phyloP scores from a whole-genome alignment of 2,797 vertebrate species.

The Macroramphosus scolopax region DNA sequence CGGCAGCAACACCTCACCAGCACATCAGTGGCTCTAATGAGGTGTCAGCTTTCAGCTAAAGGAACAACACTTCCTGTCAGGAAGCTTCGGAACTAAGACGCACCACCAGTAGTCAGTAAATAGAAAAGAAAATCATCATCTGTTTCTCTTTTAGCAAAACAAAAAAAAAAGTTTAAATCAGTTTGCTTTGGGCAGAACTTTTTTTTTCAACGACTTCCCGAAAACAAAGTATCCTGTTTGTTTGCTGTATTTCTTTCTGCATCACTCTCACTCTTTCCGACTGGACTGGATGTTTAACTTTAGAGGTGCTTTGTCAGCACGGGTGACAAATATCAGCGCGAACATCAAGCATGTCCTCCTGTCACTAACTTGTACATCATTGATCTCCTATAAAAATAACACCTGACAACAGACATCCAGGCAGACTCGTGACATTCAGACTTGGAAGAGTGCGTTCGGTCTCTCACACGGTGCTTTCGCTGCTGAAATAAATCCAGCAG shows the following conservation, averaged over 20 bases:
- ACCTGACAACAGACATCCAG: not conserved
- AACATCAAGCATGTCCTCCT: too few species aligned
- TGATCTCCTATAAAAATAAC: too few species aligned
- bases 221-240: slow-evolving; percentile 6
- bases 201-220: slow-evolving; percentile 15
- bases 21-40: slow-evolving; percentile 46
- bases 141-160: slow-evolving; percentile 13
- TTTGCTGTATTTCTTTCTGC: not conserved
- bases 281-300: not conserved
- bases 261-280: not conserved
- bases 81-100: slow-evolving; percentile 25
- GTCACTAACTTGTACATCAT: too few species aligned
- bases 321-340: too few species aligned
- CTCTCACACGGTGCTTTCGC: slow-evolving; percentile 1
- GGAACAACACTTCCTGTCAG: slow-evolving; percentile 51
- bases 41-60: slow-evolving; percentile 47
- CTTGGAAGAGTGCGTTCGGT: not conserved
- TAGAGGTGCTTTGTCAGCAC: too few species aligned
- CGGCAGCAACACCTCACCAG: slow-evolving; percentile 25
- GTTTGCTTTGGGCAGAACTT: not conserved
- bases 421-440: not conserved
- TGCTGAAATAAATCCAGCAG: slow-evolving; percentile 27
- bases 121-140: not conserved
- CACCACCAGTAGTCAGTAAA: slow-evolving; percentile 3
- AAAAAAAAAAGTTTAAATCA: slow-evolving; percentile 5